Conservation (phyloP, 2,113 vertebrate species). For the Hippopotamus amphibius region DNA sequence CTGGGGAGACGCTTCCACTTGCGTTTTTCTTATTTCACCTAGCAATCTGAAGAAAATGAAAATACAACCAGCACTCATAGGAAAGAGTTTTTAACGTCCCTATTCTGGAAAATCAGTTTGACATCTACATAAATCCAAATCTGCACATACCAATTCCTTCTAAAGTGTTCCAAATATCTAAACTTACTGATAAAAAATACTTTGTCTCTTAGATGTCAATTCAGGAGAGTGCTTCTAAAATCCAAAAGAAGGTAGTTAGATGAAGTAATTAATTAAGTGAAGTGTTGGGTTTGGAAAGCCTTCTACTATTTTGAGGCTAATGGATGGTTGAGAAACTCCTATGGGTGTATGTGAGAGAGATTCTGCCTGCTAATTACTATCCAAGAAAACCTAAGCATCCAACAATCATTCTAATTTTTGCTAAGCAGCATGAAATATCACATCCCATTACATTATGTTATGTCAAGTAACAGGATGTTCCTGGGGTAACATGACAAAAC, state of each 20-base stretch:
- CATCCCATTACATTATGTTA: constrained; percentile 67
- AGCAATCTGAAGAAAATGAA: constrained; percentile 47
- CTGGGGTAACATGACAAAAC: constrained; percentile 77
- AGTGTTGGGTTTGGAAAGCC: constrained; percentile 65
- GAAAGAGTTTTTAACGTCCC: not conserved
- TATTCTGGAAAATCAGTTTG: constrained; percentile 55
- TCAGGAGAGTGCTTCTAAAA: constrained; percentile 34
- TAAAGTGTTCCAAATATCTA: constrained; percentile 58
- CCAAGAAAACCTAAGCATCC: constrained; percentile 78
- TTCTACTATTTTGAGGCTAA: constrained; percentile 75
- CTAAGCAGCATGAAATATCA: constrained; percentile 78
- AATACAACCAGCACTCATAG: not conserved
- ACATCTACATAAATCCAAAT: not conserved
- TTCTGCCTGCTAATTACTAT: constrained; percentile 83
- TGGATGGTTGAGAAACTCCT: constrained; percentile 82
- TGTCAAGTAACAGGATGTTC: constrained; percentile 75
- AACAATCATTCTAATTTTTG: constrained; percentile 83
- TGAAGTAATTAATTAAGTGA: constrained; percentile 79
- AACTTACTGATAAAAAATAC: constrained; percentile 46
- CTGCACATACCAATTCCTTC: not conserved
- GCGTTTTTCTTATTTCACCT: not conserved
- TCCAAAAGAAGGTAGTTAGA: constrained; percentile 56
- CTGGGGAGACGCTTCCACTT: constrained; percentile 13
- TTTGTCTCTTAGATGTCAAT: constrained; percentile 12
- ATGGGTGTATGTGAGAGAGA: constrained; percentile 75